Evolutionary conservation across 2,888 invertebrate species (phyloP).

Genomic region (Aquatica leii): DNA sequence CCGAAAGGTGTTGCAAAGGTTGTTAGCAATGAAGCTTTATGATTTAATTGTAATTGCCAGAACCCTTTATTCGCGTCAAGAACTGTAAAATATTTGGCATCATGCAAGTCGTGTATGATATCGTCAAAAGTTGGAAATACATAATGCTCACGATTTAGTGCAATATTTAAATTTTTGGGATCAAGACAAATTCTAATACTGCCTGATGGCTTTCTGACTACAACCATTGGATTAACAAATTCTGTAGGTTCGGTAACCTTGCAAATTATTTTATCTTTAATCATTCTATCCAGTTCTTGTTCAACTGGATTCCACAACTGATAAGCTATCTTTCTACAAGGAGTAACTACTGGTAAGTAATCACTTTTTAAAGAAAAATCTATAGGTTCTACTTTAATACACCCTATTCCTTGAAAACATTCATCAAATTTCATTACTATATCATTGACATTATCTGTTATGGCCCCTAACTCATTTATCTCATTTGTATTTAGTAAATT

Average conservation of each 20-base stretch:
- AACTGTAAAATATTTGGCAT: not conserved
- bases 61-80: not conserved
- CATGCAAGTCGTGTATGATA: not conserved
- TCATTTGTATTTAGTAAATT: not conserved
- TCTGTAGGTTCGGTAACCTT: not conserved
- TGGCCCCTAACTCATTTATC: not conserved
- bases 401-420: not conserved
- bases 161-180: constrained; percentile 1
- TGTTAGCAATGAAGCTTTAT: not conserved
- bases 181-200: not conserved
- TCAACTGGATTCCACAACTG: not conserved
- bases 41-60: not conserved
- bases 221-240: not conserved
- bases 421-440: not conserved
- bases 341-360: not conserved
- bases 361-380: constrained; percentile 1
- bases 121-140: no score
- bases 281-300: not conserved
- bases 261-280: not conserved
- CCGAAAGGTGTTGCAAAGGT: not conserved
- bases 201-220: not conserved
- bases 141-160: no score
- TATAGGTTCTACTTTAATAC: not conserved
- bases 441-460: not conserved
- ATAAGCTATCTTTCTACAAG: not conserved